Evolutionary conservation across 23 tunicate genomes (phyloP).

Genomic region (Trididemnum nubilum): DNA sequence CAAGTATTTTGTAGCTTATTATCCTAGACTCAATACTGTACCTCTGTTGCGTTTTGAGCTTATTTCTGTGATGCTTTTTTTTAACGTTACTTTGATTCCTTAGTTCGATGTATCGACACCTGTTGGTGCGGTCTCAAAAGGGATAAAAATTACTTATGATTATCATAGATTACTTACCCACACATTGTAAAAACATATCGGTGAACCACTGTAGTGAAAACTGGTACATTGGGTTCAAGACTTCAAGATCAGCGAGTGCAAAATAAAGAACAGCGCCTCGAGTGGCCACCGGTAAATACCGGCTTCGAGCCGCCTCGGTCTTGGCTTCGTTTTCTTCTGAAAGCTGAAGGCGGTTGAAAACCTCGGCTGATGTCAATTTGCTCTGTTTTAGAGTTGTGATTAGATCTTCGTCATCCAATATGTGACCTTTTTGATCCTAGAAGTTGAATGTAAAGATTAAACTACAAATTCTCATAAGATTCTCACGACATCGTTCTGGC

Average conservation of each 20-base stretch:
- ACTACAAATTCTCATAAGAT: too few species aligned
- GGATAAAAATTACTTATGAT: too few species aligned
- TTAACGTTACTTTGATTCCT: too few species aligned
- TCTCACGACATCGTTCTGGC: too few species aligned
- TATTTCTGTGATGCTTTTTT: too few species aligned
- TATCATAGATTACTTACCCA: conserved; percentile 55
- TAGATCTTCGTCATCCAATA: conserved; percentile 85
- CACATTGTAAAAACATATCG: conserved; percentile 65
- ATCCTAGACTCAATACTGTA: too few species aligned
- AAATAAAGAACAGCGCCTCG: conserved; percentile 95
- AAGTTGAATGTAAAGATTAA: too few species aligned
- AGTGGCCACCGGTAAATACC: conserved; percentile 92
- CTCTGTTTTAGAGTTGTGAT: conserved; percentile 75
- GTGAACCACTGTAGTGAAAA: conserved; percentile 92
- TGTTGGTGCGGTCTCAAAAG: too few species aligned
- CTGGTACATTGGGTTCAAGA: conserved; percentile 90
- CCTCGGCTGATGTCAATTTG: conserved; percentile 79
- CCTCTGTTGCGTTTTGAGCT: too few species aligned
- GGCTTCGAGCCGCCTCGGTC: conserved; percentile 73
- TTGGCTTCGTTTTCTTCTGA: conserved; percentile 82
- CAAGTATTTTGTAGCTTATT: too few species aligned
- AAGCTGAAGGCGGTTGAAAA: conserved; percentile 42
- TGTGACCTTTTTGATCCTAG: conserved; percentile 82
- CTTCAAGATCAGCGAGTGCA: conserved; percentile 79
- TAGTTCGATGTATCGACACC: too few species aligned